phyloP scores from a whole-genome alignment of 2,113 vertebrate genomes.

The Leptobrachium leishanense region DNA sequence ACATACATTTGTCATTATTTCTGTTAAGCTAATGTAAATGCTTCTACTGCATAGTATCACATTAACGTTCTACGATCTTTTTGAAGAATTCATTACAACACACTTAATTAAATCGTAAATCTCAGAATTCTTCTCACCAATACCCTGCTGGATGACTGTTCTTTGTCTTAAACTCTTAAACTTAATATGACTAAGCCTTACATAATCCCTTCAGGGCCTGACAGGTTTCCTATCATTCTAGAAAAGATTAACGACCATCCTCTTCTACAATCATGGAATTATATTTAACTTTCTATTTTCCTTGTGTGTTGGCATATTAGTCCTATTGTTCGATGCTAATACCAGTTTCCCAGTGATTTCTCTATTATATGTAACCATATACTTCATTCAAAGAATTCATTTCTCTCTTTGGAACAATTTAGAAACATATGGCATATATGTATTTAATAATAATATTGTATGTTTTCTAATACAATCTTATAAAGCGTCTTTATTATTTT shows the following conservation, averaged over 20 bases:
- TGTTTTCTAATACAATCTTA: too few relatives aligned
- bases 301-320: not conserved
- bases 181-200: conserved; percentile 7
- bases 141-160: conserved; percentile 9
- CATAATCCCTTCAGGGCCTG: conserved; percentile 13
- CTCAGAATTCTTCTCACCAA: not conserved
- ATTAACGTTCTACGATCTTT: too few relatives aligned
- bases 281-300: not conserved
- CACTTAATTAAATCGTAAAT: not conserved
- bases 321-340: not conserved
- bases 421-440: too few relatives aligned
- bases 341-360: not conserved
- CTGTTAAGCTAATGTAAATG: too few relatives aligned
- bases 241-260: not conserved
- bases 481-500: too few relatives aligned
- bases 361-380: too few relatives aligned
- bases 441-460: too few relatives aligned
- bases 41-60: too few relatives aligned
- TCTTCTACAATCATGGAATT: not conserved
- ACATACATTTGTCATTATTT: too few relatives aligned
- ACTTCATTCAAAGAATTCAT: too few relatives aligned
- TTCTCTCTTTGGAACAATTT: too few relatives aligned
- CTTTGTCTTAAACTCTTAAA: not conserved
- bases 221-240: conserved; percentile 9
- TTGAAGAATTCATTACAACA: not conserved